These are phyloP conservation scores for Zonitis immaculata DNA, from an alignment of 2,888 invertebrate species.

Conservation along the genomic window DNA sequence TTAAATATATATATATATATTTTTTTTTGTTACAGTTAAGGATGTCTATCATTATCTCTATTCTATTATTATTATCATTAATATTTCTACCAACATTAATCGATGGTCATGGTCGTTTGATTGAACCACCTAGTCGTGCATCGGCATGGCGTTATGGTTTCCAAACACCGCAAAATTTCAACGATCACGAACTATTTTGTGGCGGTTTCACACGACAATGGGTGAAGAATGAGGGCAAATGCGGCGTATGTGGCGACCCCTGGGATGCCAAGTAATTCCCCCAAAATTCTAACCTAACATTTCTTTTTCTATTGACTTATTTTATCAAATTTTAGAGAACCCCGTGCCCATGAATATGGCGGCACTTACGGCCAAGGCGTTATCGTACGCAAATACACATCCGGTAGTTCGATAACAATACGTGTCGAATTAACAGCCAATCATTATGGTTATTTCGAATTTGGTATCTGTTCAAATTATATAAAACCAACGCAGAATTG, in stretches of 20 bases:
- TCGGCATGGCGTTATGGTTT: slow-evolving; percentile 89
- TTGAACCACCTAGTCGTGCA: slow-evolving; percentile 82
- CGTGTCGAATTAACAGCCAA: slow-evolving; percentile 83
- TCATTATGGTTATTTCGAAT: slow-evolving; percentile 83
- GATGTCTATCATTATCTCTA: background rate
- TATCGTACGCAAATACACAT: slow-evolving; percentile 72
- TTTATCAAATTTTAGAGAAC: slow-evolving; percentile 46
- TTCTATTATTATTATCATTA: background rate
- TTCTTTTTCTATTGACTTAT: too few relatives aligned
- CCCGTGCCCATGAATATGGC: slow-evolving; percentile 76
- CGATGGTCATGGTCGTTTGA: slow-evolving; percentile 65
- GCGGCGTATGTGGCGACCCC: slow-evolving; percentile 82
- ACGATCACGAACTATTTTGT: slow-evolving; percentile 84
- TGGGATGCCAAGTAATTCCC: slow-evolving; percentile 59
- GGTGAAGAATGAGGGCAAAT: slow-evolving; percentile 75
- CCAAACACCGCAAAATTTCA: slow-evolving; percentile 81
- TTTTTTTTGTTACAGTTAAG: background rate
- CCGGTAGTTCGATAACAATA: slow-evolving; percentile 63
- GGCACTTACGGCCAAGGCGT: slow-evolving; percentile 79
- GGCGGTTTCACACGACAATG: slow-evolving; percentile 83
- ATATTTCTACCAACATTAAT: slow-evolving; percentile 37
- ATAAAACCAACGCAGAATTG: slow-evolving; percentile 70
- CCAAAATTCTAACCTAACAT: background rate
- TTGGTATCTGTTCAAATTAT: slow-evolving; percentile 72
- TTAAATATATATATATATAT: background rate